Conservation (phyloP, 2,113 vertebrate genomes). For the Hyaena hyaena region DNA sequence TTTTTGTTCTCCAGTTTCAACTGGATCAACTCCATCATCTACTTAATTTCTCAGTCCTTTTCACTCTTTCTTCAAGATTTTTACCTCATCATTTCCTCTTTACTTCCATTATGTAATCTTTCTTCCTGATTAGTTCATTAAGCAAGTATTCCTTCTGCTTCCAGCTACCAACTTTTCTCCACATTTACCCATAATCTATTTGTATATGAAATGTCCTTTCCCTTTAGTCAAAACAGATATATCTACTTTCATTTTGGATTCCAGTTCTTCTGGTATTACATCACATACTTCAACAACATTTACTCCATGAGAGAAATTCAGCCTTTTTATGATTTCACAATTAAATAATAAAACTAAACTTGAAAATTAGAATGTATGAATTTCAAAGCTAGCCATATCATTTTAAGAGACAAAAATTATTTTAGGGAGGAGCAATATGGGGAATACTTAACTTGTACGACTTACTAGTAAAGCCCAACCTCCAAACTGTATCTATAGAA, state of each 20-base stretch:
- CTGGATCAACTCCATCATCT: neutral
- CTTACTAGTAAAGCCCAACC: neutral
- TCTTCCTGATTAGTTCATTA: neutral
- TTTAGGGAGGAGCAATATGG: neutral
- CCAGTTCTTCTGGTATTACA: neutral
- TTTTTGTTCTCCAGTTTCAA: constrained; percentile 2
- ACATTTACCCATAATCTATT: neutral
- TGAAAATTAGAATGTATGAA: neutral
- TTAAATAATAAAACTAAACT: neutral
- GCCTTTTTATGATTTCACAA: neutral
- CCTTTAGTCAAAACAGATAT: neutral
- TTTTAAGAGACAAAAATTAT: neutral
- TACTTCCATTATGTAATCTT: neutral
- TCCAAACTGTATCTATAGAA: neutral
- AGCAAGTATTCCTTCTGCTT: neutral
- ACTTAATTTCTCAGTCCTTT: neutral
- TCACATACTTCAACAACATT: neutral
- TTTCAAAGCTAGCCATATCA: neutral
- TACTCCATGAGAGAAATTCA: neutral
- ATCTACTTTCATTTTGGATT: neutral
- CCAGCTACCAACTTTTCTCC: neutral
- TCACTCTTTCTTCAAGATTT: neutral
- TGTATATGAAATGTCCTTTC: neutral
- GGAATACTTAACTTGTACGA: neutral
- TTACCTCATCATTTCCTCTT: neutral